Evolutionary conservation across 2,888 invertebrate species (phyloP).

Genomic region (Ectemnius continuus): DNA sequence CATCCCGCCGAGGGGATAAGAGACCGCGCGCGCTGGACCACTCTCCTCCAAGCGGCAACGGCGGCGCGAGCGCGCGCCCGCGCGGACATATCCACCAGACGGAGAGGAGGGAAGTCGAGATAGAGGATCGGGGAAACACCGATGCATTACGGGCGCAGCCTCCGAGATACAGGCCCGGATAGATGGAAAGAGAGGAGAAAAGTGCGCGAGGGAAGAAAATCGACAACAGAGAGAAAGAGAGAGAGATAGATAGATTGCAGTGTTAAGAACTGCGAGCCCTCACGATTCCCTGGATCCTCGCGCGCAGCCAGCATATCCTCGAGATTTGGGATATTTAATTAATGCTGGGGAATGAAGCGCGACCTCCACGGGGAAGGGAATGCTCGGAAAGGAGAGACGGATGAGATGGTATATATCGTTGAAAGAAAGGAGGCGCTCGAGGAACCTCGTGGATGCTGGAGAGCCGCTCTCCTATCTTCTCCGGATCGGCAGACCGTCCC

Average conservation of each 20-base stretch:
- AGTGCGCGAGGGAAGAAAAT: constrained; percentile 21
- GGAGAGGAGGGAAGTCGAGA: not conserved
- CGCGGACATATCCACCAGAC: not conserved
- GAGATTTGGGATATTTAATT: not conserved
- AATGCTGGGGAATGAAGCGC: too few species aligned
- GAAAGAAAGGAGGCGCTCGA: constrained; percentile 22
- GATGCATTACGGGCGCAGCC: not conserved
- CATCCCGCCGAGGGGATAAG: constrained; percentile 56
- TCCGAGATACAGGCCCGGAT: not conserved
- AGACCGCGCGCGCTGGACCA: not conserved
- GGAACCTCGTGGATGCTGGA: constrained; percentile 25
- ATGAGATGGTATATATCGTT: not conserved
- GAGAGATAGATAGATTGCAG: too few species aligned
- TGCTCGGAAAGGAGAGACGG: not conserved
- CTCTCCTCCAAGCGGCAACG: constrained; percentile 22
- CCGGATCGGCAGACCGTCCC: constrained; percentile 64
- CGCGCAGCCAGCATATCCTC: not conserved
- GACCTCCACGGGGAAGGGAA: not conserved
- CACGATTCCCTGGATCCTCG: too few species aligned
- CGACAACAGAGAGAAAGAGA: too few species aligned
- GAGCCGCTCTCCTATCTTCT: constrained; percentile 61
- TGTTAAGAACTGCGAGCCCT: too few species aligned
- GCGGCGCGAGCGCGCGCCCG: not conserved
- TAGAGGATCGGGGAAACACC: not conserved
- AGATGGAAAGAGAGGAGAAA: constrained; percentile 7